Evolutionary conservation across 2,888 invertebrate species (phyloP).

Genomic region (Philhelius pedissequus): DNA sequence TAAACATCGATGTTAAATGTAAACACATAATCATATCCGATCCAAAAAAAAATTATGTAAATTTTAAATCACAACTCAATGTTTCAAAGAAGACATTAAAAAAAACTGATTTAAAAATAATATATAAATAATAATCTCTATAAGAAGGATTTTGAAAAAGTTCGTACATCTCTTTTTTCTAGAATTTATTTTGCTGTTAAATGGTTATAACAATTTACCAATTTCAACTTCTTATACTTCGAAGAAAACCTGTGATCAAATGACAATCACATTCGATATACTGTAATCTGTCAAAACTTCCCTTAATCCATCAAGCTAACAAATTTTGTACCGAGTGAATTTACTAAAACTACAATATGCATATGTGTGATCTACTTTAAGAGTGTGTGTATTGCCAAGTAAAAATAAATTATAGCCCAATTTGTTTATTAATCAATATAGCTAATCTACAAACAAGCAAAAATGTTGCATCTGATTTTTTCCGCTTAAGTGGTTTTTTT

Average conservation of each 20-base stretch:
- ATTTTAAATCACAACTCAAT: conserved; percentile 11
- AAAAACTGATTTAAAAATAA: conserved; percentile 25
- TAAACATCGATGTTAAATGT: conserved; percentile 77
- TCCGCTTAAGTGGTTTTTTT: conserved; percentile 6
- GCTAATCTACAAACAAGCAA: background rate
- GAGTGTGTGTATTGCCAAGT: background rate
- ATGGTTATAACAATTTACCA: background rate
- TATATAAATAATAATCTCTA: background rate
- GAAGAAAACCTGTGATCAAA: conserved; percentile 16
- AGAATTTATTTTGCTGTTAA: conserved; percentile 22
- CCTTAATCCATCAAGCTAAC: background rate
- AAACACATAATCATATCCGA: conserved; percentile 72
- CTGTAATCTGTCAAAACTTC: background rate
- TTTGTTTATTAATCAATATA: no score
- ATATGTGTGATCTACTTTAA: background rate
- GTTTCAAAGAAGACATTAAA: conserved; percentile 19
- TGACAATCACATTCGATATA: conserved; percentile 37
- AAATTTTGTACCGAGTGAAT: conserved; percentile 1
- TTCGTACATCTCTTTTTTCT: conserved; percentile 44
- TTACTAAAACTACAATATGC: no score
- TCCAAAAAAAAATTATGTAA: conserved; percentile 32
- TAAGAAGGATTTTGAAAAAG: conserved; percentile 46
- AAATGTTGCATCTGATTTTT: conserved; percentile 57
- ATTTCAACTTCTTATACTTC: background rate
- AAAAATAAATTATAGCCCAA: background rate